These are phyloP conservation scores for Maniola hyperantus DNA, from an alignment of 2,888 invertebrate genomes.

Conservation along the genomic window DNA sequence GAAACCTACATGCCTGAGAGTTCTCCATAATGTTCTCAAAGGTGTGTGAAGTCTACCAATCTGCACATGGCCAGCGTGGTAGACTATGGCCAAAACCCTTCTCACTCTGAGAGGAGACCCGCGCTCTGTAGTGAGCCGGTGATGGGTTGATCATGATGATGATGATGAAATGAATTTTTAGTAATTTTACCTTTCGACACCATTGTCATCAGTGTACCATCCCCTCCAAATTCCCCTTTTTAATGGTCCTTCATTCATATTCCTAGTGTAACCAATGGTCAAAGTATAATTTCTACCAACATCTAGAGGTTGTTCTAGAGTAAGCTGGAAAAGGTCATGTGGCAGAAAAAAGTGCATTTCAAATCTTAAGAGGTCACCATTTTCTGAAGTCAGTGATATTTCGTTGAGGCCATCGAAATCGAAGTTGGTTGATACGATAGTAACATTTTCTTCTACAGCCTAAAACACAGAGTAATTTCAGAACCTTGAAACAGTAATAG, in stretches of 20 bases:
- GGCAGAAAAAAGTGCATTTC: constrained; percentile 49
- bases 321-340: constrained; percentile 72
- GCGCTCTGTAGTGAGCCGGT: too few species aligned
- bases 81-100: too few species aligned
- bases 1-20: too few species aligned
- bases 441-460: constrained; percentile 60
- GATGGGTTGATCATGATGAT: background rate
- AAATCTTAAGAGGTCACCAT: constrained; percentile 44
- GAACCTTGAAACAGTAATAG: background rate
- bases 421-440: constrained; percentile 73
- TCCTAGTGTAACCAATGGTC: constrained; percentile 69
- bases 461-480: constrained; percentile 44
- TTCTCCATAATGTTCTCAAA: too few species aligned
- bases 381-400: constrained; percentile 45
- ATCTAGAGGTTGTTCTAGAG: constrained; percentile 52
- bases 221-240: constrained; percentile 76
- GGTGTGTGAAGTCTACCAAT: too few species aligned
- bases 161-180: too few species aligned
- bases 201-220: constrained; percentile 63
- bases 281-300: constrained; percentile 64
- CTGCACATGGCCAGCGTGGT: too few species aligned
- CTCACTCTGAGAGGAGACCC: too few species aligned
- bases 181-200: constrained; percentile 57
- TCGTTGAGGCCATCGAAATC: constrained; percentile 64
- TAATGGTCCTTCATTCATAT: constrained; percentile 79